phyloP scores from a whole-genome alignment of 2,888 invertebrate species.

The Protophormia terraenovae region DNA sequence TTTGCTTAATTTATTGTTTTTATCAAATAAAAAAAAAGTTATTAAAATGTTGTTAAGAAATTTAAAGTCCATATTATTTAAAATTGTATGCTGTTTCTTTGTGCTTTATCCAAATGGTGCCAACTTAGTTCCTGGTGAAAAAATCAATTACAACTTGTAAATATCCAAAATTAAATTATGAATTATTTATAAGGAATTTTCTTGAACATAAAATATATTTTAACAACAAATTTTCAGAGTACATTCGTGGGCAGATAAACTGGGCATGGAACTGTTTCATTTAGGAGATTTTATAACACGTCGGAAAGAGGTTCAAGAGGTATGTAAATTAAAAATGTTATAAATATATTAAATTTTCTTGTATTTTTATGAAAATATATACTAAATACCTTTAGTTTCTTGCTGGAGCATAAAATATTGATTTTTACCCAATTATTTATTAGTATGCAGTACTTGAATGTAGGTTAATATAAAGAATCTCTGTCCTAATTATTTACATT shows the following conservation, averaged over 20 bases:
- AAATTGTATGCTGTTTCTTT: constrained; percentile 72
- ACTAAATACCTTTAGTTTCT: constrained; percentile 10
- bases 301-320: constrained; percentile 89
- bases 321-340: no score
- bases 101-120: constrained; percentile 77
- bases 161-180: constrained; percentile 59
- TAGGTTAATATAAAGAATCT: constrained; percentile 12
- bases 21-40: constrained; percentile 6
- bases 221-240: constrained; percentile 83
- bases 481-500: background rate
- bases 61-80: constrained; percentile 40
- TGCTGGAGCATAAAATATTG: constrained; percentile 71
- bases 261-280: constrained; percentile 90
- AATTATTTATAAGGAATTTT: background rate
- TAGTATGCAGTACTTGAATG: background rate
- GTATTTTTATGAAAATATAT: background rate
- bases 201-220: background rate
- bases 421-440: constrained; percentile 74
- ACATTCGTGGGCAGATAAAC: constrained; percentile 90
- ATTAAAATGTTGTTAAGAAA: constrained; percentile 56
- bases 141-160: constrained; percentile 81
- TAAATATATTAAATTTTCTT: no score
- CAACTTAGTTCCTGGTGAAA: constrained; percentile 78
- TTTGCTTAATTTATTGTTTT: background rate
- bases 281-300: constrained; percentile 91